Conservation (phyloP, 2,797 vertebrate genomes). For the Adelosebastes latens region DNA sequence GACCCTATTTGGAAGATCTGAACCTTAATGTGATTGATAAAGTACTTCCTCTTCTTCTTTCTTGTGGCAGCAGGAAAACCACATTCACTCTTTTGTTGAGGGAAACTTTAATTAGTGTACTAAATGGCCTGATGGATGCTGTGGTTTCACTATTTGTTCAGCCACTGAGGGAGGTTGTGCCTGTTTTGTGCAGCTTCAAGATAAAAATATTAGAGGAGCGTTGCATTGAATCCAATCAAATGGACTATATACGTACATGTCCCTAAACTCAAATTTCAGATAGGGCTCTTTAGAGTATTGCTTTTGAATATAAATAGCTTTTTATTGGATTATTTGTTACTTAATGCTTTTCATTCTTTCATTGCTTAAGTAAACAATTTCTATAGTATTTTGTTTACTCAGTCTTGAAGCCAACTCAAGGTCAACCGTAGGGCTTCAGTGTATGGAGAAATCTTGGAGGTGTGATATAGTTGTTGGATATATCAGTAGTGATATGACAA, state of each 20-base stretch:
- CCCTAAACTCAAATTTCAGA: not conserved
- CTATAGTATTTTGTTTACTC: not conserved
- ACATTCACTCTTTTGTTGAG: not conserved
- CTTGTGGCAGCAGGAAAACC: not conserved
- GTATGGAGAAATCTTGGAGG: not conserved
- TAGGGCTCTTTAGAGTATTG: not conserved
- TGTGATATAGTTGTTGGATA: not conserved
- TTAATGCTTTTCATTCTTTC: not conserved
- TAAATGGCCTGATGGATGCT: not conserved
- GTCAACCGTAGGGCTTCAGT: not conserved
- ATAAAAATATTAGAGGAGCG: not conserved
- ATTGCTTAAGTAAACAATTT: not conserved
- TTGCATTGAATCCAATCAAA: not conserved
- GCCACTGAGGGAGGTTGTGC: not conserved
- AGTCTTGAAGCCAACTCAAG: not conserved
- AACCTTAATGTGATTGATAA: not conserved
- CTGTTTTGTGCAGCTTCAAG: not conserved
- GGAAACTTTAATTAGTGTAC: not conserved
- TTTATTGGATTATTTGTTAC: not conserved
- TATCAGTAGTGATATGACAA: not conserved
- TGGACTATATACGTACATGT: not conserved
- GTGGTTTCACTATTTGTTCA: not conserved
- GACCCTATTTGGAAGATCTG: not conserved
- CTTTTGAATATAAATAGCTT: not conserved
- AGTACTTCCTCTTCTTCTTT: not conserved